Conservation (phyloP, 2,797 vertebrate genomes). For the Podarcis siculus region DNA sequence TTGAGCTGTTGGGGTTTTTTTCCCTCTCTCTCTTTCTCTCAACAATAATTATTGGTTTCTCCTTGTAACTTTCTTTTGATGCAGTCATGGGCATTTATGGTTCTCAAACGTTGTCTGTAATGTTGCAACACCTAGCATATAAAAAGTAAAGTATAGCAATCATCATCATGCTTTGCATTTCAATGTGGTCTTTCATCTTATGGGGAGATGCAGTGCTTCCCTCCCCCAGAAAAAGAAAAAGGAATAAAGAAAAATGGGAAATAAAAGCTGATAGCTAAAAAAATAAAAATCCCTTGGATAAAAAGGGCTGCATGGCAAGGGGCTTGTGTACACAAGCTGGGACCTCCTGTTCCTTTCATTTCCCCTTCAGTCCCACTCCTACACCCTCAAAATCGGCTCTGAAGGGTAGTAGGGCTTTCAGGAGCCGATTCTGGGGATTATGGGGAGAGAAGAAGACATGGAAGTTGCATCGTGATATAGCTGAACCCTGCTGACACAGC, state of each 20-base stretch:
- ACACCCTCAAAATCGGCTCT: too few relatives aligned
- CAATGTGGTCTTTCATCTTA: slow-evolving; percentile 11
- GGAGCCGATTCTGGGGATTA: too few relatives aligned
- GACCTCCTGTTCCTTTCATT: too few relatives aligned
- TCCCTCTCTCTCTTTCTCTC: background rate
- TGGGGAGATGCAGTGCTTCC: background rate
- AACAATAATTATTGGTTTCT: slow-evolving; percentile 46
- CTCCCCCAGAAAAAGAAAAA: too few relatives aligned
- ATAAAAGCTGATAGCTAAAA: background rate
- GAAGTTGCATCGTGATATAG: too few relatives aligned
- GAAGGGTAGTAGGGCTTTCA: too few relatives aligned
- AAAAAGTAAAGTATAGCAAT: background rate
- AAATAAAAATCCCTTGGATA: background rate
- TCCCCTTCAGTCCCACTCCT: too few relatives aligned
- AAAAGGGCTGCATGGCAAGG: background rate
- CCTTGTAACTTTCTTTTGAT: slow-evolving; percentile 1
- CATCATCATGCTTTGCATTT: background rate
- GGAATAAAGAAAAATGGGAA: background rate
- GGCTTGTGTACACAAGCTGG: too few relatives aligned
- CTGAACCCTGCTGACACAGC: too few relatives aligned
- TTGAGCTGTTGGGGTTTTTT: slow-evolving; percentile 44
- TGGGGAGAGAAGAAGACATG: too few relatives aligned
- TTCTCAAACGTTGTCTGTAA: background rate
- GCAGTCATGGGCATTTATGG: background rate
- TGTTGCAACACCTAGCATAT: background rate